A percentile compares a stretch with the other conserved stretches of the same genome.
Conservation (phyloP, 2,888 invertebrate species). For the Heteropelma amictum region DNA sequence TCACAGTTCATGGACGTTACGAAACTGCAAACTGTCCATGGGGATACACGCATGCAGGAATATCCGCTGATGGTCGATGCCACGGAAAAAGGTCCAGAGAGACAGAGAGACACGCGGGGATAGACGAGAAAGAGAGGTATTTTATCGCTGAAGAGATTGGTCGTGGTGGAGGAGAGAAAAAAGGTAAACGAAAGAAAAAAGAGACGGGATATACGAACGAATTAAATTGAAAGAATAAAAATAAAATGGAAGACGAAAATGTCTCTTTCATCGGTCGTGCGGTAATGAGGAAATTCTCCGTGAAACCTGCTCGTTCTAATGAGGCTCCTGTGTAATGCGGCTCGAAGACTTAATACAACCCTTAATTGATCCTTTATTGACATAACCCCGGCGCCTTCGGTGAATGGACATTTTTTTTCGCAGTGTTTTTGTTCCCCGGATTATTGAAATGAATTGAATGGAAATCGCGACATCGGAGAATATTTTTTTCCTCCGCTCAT, state of each 20-base stretch:
- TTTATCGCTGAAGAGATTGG: background rate
- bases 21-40: background rate
- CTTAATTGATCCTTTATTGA: slow-evolving; percentile 11
- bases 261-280: background rate
- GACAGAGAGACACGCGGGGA: too few species aligned
- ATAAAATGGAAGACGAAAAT: slow-evolving; percentile 32
- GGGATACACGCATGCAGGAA: background rate
- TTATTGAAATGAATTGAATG: too few species aligned
- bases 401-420: too few species aligned
- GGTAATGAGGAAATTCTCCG: slow-evolving; percentile 19
- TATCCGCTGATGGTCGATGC: background rate
- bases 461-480: too few species aligned
- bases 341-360: slow-evolving; percentile 23
- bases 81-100: background rate
- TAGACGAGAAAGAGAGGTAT: slow-evolving; percentile 24
- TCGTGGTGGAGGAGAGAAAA: background rate
- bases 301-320: slow-evolving; percentile 21
- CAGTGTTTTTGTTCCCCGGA: too few species aligned
- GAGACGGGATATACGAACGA: background rate
- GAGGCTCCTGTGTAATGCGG: slow-evolving; percentile 3
- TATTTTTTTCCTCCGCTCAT: too few species aligned
- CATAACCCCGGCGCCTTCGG: too few species aligned
- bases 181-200: background rate
- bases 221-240: too few species aligned
- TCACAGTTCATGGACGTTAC: slow-evolving; percentile 30